Evolutionary conservation across 2,797 vertebrate genomes (phyloP).

Genomic region (Scomberomorus guttatus): DNA sequence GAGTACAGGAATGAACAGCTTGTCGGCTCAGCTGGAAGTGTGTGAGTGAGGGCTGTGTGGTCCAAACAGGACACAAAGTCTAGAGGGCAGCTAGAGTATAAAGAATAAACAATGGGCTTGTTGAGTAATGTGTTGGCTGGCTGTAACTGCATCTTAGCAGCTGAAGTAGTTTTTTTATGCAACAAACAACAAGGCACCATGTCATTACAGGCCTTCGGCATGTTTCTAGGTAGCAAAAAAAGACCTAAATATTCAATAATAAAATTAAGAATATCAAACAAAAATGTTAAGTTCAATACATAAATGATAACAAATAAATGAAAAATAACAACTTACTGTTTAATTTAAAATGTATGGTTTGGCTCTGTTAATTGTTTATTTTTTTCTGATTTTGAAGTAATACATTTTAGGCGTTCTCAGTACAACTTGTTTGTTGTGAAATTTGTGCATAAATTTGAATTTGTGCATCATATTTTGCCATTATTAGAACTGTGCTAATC

Average conservation of each 20-base stretch:
- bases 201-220: background rate
- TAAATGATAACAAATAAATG: too few relatives aligned
- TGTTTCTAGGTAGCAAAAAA: background rate
- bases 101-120: constrained; percentile 26
- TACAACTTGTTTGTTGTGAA: too few relatives aligned
- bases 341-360: background rate
- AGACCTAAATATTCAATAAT: background rate
- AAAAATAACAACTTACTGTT: background rate
- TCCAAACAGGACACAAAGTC: constrained; percentile 19
- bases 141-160: background rate
- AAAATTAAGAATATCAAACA: background rate
- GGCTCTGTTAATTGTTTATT: too few relatives aligned
- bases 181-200: background rate
- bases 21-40: constrained; percentile 58
- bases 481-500: too few relatives aligned
- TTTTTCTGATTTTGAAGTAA: too few relatives aligned
- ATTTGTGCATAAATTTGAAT: too few relatives aligned
- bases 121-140: constrained; percentile 12
- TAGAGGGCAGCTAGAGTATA: constrained; percentile 26
- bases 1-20: constrained; percentile 48
- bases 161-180: background rate
- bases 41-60: background rate
- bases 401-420: too few relatives aligned
- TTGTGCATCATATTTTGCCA: too few relatives aligned
- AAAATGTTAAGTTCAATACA: background rate